Conservation (phyloP, 2,797 vertebrate species). For the Anomalospiza imberbis region DNA sequence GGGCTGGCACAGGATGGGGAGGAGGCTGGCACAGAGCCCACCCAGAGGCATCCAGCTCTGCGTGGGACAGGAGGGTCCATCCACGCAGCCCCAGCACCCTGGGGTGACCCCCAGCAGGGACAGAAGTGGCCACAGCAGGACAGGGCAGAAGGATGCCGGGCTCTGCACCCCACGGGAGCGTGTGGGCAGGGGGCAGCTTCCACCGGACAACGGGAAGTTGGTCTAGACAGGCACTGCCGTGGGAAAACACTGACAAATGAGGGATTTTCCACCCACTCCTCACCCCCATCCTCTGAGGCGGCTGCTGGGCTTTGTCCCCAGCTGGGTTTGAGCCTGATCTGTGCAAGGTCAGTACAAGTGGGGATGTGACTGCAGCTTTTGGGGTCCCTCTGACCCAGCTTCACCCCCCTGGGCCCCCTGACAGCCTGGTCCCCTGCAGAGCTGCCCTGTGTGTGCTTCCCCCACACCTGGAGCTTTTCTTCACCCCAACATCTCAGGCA, state of each 20-base stretch:
- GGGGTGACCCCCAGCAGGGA: background rate
- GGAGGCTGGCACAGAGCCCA: background rate
- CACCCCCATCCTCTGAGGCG: accelerated
- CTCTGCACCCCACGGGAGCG: background rate
- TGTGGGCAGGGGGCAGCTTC: background rate
- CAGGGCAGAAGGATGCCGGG: background rate
- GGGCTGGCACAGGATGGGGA: accelerated
- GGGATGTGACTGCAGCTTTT: background rate
- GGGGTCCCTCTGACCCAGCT: background rate
- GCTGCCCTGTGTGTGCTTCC: background rate
- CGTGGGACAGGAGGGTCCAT: background rate
- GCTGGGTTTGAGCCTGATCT: background rate
- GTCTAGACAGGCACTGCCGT: background rate
- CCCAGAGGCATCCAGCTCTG: background rate
- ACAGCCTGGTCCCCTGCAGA: accelerated
- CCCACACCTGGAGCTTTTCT: background rate
- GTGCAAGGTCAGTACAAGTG: background rate
- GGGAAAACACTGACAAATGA: background rate
- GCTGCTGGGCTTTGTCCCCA: background rate
- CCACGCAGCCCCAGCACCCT: background rate
- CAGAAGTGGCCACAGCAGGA: accelerated
- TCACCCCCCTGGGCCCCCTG: accelerated
- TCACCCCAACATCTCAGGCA: accelerated
- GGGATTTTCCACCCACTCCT: background rate
- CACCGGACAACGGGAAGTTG: background rate